A percentile compares a stretch with the other conserved stretches of the same genome.
These are phyloP conservation scores for Acanthosepion lycidas DNA, from an alignment of 2,888 invertebrate species.

Conservation along the genomic window DNA sequence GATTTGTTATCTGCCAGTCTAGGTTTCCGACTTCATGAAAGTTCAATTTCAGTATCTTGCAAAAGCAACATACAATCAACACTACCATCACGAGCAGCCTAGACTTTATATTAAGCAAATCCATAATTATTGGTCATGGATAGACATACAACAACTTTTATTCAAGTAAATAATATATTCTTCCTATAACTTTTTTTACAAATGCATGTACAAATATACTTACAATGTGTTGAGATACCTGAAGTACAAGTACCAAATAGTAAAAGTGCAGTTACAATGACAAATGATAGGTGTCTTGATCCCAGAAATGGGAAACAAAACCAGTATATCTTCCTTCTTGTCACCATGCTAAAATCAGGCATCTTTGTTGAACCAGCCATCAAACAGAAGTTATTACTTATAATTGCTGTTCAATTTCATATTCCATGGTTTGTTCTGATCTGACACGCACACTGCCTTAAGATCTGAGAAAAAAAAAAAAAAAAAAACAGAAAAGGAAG, in stretches of 20 bases:
- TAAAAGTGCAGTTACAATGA: background rate
- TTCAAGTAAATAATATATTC: too few relatives aligned
- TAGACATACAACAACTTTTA: too few relatives aligned
- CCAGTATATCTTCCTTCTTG: background rate
- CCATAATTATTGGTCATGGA: too few relatives aligned
- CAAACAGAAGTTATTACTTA: too few relatives aligned
- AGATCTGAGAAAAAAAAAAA: background rate
- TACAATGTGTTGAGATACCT: background rate
- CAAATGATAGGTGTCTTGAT: background rate
- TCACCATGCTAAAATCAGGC: background rate
- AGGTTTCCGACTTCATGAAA: too few relatives aligned
- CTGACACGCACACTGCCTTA: background rate
- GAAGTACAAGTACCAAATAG: background rate
- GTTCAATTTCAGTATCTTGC: too few relatives aligned
- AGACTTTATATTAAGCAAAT: too few relatives aligned
- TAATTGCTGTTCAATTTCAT: background rate
- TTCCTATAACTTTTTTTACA: background rate
- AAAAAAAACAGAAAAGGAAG: background rate
- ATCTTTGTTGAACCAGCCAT: background rate
- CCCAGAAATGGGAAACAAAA: background rate
- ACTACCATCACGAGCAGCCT: too few relatives aligned
- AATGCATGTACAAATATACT: background rate
- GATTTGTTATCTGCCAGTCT: too few relatives aligned
- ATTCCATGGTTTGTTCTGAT: background rate
- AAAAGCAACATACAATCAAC: too few relatives aligned